Conservation (phyloP, 2,113 vertebrate genomes). For the Microtus oregoni region DNA sequence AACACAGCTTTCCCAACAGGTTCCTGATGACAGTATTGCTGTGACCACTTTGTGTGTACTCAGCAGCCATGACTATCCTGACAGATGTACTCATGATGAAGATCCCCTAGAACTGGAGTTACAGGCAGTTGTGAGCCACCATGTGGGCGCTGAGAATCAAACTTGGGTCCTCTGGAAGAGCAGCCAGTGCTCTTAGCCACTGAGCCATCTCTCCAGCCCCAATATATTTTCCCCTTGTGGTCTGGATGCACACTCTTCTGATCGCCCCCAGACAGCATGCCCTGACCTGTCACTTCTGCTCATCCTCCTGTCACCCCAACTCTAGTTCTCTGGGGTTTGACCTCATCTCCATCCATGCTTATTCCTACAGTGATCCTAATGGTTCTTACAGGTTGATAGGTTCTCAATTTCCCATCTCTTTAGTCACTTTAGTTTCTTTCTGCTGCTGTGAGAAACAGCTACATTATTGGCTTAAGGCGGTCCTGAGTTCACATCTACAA, state of each 20-base stretch:
- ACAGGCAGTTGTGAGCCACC: not conserved
- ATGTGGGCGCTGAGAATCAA: not conserved
- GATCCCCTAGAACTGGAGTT: not conserved
- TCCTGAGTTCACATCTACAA: not conserved
- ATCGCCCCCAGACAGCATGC: not conserved
- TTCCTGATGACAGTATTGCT: not conserved
- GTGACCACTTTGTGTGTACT: not conserved
- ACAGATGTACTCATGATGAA: not conserved
- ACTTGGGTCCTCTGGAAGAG: not conserved
- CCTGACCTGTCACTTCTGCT: not conserved
- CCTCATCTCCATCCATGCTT: not conserved
- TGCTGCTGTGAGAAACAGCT: not conserved
- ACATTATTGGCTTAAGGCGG: not conserved
- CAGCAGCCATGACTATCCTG: not conserved
- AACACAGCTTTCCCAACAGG: not conserved
- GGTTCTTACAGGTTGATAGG: not conserved
- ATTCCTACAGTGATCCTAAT: not conserved
- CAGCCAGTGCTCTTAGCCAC: not conserved
- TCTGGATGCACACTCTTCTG: not conserved
- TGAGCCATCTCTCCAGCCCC: not conserved
- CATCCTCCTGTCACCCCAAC: not conserved
- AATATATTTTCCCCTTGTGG: not conserved
- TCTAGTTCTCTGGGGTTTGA: not conserved
- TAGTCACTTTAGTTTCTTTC: not conserved
- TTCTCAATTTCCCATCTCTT: not conserved